phyloP scores from a whole-genome alignment of 1,140 invertebrate genomes.

The Teleogryllus occipitalis region DNA sequence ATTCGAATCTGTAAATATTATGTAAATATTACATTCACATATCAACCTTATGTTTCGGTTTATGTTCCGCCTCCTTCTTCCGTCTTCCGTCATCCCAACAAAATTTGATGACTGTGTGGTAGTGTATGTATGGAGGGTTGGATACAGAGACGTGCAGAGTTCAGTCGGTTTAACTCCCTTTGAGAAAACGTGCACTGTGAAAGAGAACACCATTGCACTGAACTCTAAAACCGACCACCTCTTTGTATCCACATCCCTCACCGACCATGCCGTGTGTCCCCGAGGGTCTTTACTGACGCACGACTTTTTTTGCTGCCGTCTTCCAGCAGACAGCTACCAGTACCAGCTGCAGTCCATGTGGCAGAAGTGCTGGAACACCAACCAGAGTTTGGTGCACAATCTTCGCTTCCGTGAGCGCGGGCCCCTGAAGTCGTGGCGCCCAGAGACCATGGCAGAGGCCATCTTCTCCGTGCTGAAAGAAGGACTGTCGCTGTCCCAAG shows the following conservation, averaged over 20 bases:
- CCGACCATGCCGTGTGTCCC: not conserved
- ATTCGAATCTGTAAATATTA: too few relatives aligned
- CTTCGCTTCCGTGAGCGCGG: slow-evolving; percentile 83
- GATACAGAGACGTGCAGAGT: too few relatives aligned
- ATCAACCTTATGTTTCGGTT: too few relatives aligned
- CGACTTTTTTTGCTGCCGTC: slow-evolving; percentile 14
- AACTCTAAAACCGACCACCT: not conserved
- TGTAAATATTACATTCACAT: too few relatives aligned
- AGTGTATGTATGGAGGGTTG: too few relatives aligned
- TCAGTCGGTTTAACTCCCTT: too few relatives aligned
- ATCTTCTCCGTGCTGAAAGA: slow-evolving; percentile 86
- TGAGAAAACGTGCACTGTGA: too few relatives aligned
- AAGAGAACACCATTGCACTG: too few relatives aligned
- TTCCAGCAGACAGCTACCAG: slow-evolving; percentile 81
- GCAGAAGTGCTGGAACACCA: slow-evolving; percentile 90
- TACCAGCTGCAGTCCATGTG: slow-evolving; percentile 88
- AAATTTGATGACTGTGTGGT: too few relatives aligned
- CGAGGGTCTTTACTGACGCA: slow-evolving; percentile 3
- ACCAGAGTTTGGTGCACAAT: slow-evolving; percentile 78
- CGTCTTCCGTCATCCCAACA: too few relatives aligned
- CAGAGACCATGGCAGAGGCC: slow-evolving; percentile 88
- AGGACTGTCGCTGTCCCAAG: slow-evolving; percentile 78
- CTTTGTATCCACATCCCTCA: not conserved
- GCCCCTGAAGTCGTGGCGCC: slow-evolving; percentile 83
- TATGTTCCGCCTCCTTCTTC: too few relatives aligned